These are phyloP conservation scores for Drosophila erecta DNA, from an alignment of 1,140 invertebrate genomes.

Conservation along the genomic window DNA sequence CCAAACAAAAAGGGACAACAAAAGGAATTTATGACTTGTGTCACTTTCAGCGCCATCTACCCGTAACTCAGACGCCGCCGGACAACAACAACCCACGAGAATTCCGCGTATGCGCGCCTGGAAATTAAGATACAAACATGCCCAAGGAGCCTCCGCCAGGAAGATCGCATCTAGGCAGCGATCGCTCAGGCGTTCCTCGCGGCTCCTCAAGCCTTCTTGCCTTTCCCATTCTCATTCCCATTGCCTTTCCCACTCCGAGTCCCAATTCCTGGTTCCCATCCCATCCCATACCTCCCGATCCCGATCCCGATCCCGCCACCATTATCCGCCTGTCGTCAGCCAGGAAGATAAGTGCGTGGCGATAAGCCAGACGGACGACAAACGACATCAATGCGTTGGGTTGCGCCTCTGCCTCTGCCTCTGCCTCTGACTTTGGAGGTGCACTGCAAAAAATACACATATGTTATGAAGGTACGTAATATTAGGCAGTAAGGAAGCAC, in stretches of 20 bases:
- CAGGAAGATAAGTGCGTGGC: constrained; percentile 75
- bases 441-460: neutral
- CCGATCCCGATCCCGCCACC: constrained; percentile 1
- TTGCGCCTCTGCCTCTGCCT: constrained; percentile 70
- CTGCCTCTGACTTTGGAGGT: constrained; percentile 41
- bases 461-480: neutral
- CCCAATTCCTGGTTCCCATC: neutral
- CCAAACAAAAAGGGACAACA: constrained; percentile 51
- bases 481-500: too few species aligned
- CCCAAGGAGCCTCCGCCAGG: constrained; percentile 67
- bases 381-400: constrained; percentile 71
- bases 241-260: neutral
- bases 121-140: constrained; percentile 81
- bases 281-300: too few species aligned
- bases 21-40: constrained; percentile 84
- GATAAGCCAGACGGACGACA: constrained; percentile 76
- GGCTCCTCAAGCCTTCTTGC: constrained; percentile 18
- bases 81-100: constrained; percentile 47
- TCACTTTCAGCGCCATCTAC: constrained; percentile 83
- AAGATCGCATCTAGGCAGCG: constrained; percentile 64
- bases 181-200: constrained; percentile 68
- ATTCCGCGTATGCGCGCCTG: constrained; percentile 80
- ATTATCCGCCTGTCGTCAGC: constrained; percentile 49
- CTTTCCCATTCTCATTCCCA: constrained; percentile 8
- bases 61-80: constrained; percentile 74